Conservation (phyloP, 1,140 invertebrate species). For the Lepidurus arcticus region DNA sequence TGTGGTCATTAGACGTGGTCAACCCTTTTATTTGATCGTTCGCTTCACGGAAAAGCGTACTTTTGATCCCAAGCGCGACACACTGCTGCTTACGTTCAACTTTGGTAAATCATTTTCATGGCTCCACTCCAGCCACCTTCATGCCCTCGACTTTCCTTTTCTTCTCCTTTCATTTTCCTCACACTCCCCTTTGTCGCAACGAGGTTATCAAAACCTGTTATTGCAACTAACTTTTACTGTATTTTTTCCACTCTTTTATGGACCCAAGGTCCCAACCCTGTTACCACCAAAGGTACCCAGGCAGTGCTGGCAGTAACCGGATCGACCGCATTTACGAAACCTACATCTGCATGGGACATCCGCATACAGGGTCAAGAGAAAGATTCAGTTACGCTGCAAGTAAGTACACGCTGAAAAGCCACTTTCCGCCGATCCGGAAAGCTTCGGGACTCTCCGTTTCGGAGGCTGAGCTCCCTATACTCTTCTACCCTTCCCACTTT, state of each 20-base stretch:
- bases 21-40: slow-evolving; percentile 56
- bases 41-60: slow-evolving; percentile 49
- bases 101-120: slow-evolving; percentile 47
- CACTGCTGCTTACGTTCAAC: slow-evolving; percentile 54
- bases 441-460: not conserved
- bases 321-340: slow-evolving; percentile 36
- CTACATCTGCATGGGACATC: slow-evolving; percentile 40
- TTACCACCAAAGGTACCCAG: slow-evolving; percentile 40
- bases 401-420: slow-evolving; percentile 32
- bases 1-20: slow-evolving; percentile 57
- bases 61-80: slow-evolving; percentile 51
- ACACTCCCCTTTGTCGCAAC: not conserved
- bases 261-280: slow-evolving; percentile 42
- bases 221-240: not conserved
- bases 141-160: not conserved
- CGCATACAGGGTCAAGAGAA: slow-evolving; percentile 39
- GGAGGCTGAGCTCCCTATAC: not conserved
- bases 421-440: not conserved
- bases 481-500: not conserved
- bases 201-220: not conserved
- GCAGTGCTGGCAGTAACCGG: slow-evolving; percentile 40
- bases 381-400: slow-evolving; percentile 38
- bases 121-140: slow-evolving; percentile 35
- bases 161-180: not conserved
- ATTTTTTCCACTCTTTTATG: not conserved